phyloP scores from a whole-genome alignment of 2,113 vertebrate genomes.

The Heliornis fulica region DNA sequence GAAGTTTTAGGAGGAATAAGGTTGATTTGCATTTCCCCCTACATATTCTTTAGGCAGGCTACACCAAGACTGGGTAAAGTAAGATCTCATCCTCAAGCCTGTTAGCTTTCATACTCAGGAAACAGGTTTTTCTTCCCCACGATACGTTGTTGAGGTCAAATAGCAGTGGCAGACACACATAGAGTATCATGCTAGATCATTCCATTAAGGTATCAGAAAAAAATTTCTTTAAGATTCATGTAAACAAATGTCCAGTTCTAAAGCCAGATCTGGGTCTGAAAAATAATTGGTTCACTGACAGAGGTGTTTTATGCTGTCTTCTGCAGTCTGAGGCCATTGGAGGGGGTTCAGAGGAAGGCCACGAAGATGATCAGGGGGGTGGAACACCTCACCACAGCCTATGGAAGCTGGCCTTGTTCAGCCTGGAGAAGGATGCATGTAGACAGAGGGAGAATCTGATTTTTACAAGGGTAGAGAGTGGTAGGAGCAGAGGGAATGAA shows the following conservation, averaged over 20 bases:
- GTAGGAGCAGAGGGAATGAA: no score
- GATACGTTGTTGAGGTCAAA: neutral
- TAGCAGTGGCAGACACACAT: neutral
- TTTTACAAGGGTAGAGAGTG: no score
- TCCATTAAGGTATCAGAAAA: neutral
- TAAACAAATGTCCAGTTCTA: neutral
- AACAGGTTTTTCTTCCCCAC: neutral
- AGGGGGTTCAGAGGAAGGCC: no score
- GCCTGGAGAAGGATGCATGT: no score
- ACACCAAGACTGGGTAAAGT: neutral
- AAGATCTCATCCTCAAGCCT: neutral
- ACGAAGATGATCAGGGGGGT: no score
- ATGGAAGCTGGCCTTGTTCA: no score
- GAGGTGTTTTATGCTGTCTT: neutral
- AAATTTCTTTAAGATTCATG: neutral
- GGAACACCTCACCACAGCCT: no score
- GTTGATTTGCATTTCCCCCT: neutral
- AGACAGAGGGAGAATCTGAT: no score
- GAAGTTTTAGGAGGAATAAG: neutral
- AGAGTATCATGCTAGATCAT: neutral
- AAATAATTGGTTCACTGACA: neutral
- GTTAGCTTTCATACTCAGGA: neutral
- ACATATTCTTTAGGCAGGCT: neutral
- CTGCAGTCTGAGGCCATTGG: neutral
- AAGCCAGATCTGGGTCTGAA: neutral